Conservation (phyloP, 2,113 vertebrate species). For the Sphyrna mokarran region DNA sequence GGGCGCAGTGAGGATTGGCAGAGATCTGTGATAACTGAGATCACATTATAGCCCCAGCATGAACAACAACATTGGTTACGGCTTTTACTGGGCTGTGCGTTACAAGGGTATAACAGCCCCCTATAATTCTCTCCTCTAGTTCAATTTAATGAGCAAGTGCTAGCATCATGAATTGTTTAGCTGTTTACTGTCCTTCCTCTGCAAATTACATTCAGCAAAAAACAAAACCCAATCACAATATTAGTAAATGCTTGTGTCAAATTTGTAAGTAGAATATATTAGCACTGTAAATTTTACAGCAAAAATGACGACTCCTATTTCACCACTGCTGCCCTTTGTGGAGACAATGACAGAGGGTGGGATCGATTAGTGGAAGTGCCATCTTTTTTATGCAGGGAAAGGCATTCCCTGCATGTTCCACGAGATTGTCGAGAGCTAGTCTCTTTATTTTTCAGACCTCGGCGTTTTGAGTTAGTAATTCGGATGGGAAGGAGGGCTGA, state of each 20-base stretch:
- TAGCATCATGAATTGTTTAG: neutral
- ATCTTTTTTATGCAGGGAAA: neutral
- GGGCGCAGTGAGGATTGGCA: neutral
- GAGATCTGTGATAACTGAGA: neutral
- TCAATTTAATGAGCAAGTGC: neutral
- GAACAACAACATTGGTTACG: neutral
- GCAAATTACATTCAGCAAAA: neutral
- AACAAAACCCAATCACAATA: neutral
- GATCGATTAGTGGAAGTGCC: neutral
- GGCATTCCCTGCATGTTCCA: neutral
- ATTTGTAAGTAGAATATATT: neutral
- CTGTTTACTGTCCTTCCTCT: neutral
- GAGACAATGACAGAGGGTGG: neutral
- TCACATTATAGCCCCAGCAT: neutral
- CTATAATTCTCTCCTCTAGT: neutral
- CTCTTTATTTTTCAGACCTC: neutral
- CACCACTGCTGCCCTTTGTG: neutral
- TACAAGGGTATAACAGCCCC: neutral
- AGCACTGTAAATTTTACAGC: neutral
- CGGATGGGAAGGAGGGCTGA: neutral
- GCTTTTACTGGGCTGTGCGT: neutral
- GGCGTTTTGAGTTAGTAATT: neutral
- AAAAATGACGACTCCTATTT: neutral
- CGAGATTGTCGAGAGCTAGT: neutral
- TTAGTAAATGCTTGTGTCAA: neutral